These are phyloP conservation scores for Nineta flava DNA, from an alignment of 2,888 invertebrate genomes.

Conservation along the genomic window DNA sequence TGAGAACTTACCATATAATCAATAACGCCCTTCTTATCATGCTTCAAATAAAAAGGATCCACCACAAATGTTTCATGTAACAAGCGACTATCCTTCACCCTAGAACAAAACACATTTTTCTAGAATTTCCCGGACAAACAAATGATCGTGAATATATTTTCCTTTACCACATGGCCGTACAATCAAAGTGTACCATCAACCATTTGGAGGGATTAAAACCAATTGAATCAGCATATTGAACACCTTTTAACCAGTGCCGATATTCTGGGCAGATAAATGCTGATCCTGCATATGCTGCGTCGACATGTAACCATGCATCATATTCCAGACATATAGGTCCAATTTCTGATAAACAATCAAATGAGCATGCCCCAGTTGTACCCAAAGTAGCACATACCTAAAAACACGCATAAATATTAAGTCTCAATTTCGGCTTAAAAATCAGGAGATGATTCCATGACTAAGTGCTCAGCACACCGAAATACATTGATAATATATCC, in stretches of 20 bases:
- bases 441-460: no score
- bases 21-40: conserved; percentile 82
- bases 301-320: conserved; percentile 88
- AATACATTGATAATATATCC: no score
- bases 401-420: no score
- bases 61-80: conserved; percentile 96
- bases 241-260: conserved; percentile 75
- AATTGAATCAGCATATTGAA: conserved; percentile 85
- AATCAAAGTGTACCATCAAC: conserved; percentile 98
- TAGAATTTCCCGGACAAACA: background rate
- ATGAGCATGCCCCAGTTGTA: conserved; percentile 93
- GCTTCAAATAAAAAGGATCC: conserved; percentile 90
- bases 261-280: conserved; percentile 94
- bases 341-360: conserved; percentile 71
- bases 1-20: conserved; percentile 4
- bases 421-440: no score
- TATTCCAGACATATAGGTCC: conserved; percentile 55
- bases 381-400: conserved; percentile 92
- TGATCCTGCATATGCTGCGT: conserved; percentile 95
- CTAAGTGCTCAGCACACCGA: no score
- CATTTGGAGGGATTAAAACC: conserved; percentile 99
- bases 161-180: conserved; percentile 96
- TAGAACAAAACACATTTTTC: conserved; percentile 25
- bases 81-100: conserved; percentile 86
- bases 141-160: conserved; percentile 3